Percentiles rank a stretch among this genome's conserved stretches.
Evolutionary conservation across 2,888 invertebrate species (phyloP).

Genomic region (Nezara viridula): DNA sequence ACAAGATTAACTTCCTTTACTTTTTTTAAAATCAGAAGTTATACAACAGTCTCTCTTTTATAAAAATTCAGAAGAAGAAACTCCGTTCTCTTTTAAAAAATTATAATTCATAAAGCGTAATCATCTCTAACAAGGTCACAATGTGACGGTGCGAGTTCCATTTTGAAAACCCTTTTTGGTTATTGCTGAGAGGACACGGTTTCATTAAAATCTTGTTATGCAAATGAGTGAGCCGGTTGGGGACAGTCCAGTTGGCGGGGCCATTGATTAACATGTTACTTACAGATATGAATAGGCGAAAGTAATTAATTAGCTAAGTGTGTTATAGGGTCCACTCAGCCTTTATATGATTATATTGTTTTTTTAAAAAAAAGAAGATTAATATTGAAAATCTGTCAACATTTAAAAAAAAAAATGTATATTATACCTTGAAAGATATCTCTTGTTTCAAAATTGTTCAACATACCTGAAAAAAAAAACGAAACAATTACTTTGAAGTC

Average conservation of each 20-base stretch:
- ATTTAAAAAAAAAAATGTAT: too few relatives aligned
- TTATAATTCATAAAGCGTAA: not conserved
- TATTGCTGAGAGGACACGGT: not conserved
- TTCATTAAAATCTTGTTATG: conserved; percentile 41
- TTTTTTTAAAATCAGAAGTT: not conserved
- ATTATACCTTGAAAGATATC: too few relatives aligned
- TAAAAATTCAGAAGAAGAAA: not conserved
- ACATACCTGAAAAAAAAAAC: not conserved
- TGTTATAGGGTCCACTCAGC: too few relatives aligned
- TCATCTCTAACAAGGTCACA: not conserved
- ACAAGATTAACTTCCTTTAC: not conserved
- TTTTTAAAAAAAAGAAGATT: too few relatives aligned
- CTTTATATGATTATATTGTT: too few relatives aligned
- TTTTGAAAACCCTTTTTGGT: conserved; percentile 10
- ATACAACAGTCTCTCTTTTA: not conserved
- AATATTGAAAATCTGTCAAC: too few relatives aligned
- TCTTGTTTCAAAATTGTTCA: too few relatives aligned
- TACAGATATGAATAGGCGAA: not conserved
- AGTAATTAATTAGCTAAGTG: not conserved
- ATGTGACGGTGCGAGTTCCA: not conserved
- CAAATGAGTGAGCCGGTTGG: not conserved
- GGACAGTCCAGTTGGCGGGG: not conserved
- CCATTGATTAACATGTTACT: not conserved
- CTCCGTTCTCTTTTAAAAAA: not conserved
- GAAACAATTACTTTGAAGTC: too few relatives aligned